A percentile compares a stretch with the other conserved stretches of the same genome.
Conservation (phyloP, 2,888 invertebrate species). For the Neocrepidodera transversa region DNA sequence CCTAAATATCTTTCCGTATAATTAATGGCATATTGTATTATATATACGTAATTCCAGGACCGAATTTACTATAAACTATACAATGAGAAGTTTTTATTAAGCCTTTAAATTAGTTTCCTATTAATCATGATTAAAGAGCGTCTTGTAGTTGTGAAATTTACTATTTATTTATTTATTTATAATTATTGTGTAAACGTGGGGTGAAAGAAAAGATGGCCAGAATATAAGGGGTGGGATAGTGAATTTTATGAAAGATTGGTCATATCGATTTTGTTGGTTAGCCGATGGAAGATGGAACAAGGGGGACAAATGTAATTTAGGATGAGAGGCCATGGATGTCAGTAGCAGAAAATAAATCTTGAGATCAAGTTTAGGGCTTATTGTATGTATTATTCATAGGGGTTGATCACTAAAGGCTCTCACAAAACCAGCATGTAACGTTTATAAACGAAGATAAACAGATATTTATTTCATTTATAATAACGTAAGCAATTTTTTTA, state of each 20-base stretch:
- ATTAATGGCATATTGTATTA: slow-evolving; percentile 54
- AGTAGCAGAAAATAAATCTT: slow-evolving; percentile 29
- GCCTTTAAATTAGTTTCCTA: neutral
- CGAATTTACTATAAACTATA: slow-evolving; percentile 1
- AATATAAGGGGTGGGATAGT: too few species aligned
- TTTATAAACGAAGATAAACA: too few species aligned
- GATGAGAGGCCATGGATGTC: slow-evolving; percentile 27
- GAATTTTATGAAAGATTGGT: slow-evolving; percentile 27
- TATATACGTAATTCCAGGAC: slow-evolving; percentile 11
- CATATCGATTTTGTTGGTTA: slow-evolving; percentile 21
- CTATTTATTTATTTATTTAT: too few species aligned
- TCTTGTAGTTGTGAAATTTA: too few species aligned
- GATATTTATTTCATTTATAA: too few species aligned
- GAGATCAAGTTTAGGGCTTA: slow-evolving; percentile 18
- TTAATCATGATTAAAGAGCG: neutral
- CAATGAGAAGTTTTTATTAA: neutral
- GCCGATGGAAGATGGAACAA: neutral
- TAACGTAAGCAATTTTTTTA: too few species aligned
- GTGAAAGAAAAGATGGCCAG: too few species aligned
- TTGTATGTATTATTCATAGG: slow-evolving; percentile 28
- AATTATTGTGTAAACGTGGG: neutral
- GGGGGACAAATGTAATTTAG: slow-evolving; percentile 26
- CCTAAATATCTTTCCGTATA: slow-evolving; percentile 40
- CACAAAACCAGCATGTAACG: slow-evolving; percentile 7
- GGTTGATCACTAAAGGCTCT: slow-evolving; percentile 15